These are phyloP conservation scores for Drosophila vallismaia DNA, from an alignment of 2,888 invertebrate genomes.

Conservation along the genomic window DNA sequence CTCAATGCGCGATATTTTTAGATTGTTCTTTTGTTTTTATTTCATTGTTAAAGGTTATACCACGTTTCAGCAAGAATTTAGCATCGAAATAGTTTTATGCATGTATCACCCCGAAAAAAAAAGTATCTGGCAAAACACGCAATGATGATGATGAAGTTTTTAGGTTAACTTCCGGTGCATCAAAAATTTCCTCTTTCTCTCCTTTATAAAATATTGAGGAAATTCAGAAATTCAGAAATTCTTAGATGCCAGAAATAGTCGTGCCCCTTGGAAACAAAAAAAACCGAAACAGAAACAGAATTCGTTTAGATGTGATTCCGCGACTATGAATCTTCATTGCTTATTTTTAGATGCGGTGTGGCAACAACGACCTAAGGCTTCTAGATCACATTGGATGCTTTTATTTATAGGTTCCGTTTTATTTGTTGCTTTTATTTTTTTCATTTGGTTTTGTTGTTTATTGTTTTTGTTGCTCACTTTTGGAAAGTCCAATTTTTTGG, in stretches of 20 bases:
- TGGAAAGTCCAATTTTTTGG: background rate
- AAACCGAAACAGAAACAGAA: background rate
- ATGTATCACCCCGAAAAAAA: background rate
- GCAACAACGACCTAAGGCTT: constrained; percentile 7
- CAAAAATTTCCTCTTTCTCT: background rate
- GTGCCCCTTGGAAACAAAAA: background rate
- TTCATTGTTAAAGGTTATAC: constrained; percentile 15
- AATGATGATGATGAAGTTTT: too few relatives aligned
- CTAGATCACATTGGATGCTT: constrained; percentile 4
- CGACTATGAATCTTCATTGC: background rate
- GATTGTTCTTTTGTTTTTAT: constrained; percentile 3
- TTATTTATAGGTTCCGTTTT: background rate
- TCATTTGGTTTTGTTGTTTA: background rate
- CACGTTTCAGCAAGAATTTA: background rate
- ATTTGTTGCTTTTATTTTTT: background rate
- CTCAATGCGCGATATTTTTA: background rate
- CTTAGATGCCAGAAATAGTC: background rate
- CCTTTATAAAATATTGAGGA: background rate
- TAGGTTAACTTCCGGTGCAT: background rate
- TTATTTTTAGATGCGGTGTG: background rate
- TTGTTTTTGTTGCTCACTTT: background rate
- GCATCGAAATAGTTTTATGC: background rate
- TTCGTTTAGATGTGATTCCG: background rate
- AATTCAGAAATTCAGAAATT: background rate
- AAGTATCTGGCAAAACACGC: background rate